These are phyloP conservation scores for Prunella fulvescens DNA, from an alignment of 2,113 vertebrate species.

Conservation along the genomic window DNA sequence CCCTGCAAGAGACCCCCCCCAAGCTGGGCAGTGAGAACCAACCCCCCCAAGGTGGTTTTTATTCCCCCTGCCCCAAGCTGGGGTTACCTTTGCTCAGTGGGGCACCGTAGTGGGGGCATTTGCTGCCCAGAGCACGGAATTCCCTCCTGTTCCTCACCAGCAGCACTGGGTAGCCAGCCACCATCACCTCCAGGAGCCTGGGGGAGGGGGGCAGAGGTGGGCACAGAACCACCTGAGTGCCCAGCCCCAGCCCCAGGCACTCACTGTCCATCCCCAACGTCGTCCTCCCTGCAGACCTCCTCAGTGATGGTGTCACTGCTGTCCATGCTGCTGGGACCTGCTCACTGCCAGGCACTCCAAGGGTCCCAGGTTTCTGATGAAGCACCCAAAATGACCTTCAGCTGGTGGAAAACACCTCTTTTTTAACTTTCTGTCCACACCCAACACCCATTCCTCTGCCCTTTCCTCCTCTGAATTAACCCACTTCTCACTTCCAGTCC, in stretches of 20 bases:
- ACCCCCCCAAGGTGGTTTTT: not conserved
- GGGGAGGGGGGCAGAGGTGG: not conserved
- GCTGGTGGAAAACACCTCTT: fast-evolving
- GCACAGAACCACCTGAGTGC: not conserved
- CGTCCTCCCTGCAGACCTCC: constrained; percentile 77
- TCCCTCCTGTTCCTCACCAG: constrained; percentile 73
- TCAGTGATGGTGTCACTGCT: constrained; percentile 22
- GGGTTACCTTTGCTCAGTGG: constrained; percentile 80
- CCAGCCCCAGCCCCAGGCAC: not conserved
- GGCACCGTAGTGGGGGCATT: constrained; percentile 82
- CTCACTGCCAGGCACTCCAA: fast-evolving
- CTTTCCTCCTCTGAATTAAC: not conserved
- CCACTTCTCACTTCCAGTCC: not conserved
- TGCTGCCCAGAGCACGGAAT: constrained; percentile 81
- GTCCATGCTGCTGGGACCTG: not conserved
- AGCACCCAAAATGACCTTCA: not conserved
- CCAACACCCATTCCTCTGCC: not conserved
- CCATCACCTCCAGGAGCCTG: constrained; percentile 82
- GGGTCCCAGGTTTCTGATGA: not conserved
- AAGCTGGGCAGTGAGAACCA: not conserved
- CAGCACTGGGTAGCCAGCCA: constrained; percentile 74
- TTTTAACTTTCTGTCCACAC: not conserved
- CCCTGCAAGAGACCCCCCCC: constrained; percentile 62
- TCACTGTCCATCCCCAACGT: constrained; percentile 86
- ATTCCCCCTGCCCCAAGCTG: not conserved